Base-by-base conservation (phyloP, 2,888 invertebrate species). In the Hydrotaea cyrtoneurina region DNA sequence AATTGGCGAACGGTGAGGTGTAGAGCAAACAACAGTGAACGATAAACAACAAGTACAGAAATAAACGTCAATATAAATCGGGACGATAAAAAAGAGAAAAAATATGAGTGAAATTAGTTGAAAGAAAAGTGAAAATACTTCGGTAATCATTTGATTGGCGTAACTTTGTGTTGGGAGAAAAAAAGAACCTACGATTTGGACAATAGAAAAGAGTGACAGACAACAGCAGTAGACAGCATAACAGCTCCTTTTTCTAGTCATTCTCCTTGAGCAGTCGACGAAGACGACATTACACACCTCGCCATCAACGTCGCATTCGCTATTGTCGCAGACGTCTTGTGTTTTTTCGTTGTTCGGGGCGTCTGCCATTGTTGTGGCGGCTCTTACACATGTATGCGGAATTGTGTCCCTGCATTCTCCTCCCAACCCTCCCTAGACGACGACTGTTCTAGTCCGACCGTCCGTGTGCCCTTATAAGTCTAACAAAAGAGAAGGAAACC, bases 171-270 rank as follows among this genome's bases (percentile, higher is more conserved):
- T 31, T 31, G 7, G 7, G 31, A 7, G 31, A 31, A 31, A 31
- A 31, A 31, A 31, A 31, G 31, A 31, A 31, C 2, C 7, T 31
- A 31, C 2, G 3, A 31, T 31, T 31, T 31, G n/a, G n/a, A 31
- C 31, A 7, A 2, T 31, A 31, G 31, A 7, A n/a, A n/a, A n/a
- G 43, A 43, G 43, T 43, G 1, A 23, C 59, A 59, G n/a, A 59
- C 59, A 59, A 57, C 13, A 57, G 0, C 7, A 26, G 13, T 15
- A 55, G 21, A n/a, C 21, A 21, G 55, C 10, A 19, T 1, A 13
- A 26, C 7, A 59, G 19, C 50, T 78, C 73, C 72, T 78, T 66
- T 17, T 77, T 79, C 82, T 82, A 80, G 83, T 80, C 82, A 82
- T 80, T 75, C 59, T n/a, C n/a, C n/a, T n/a, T n/a, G n/a, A n/a